phyloP scores from a whole-genome alignment of 2,888 invertebrate species.

The Parapristionchus giblindavisi region DNA sequence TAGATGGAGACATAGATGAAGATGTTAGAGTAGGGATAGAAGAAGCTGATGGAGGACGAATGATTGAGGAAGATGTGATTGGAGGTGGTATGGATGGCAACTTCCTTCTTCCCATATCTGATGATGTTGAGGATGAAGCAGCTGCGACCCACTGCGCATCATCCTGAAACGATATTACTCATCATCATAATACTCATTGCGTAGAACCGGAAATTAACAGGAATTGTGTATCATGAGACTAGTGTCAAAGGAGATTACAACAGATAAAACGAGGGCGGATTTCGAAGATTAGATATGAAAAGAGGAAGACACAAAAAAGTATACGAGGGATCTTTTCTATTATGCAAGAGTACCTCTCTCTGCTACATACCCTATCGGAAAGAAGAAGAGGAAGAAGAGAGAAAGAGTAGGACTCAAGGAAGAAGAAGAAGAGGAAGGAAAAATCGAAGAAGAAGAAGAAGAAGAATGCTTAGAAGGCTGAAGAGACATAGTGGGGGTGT shows the following conservation, averaged over 20 bases:
- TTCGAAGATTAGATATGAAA: not conserved
- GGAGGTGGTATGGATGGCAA: slow-evolving; percentile 60
- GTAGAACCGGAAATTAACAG: too few species aligned
- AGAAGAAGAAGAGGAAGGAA: slow-evolving; percentile 24
- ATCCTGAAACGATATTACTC: slow-evolving; percentile 47
- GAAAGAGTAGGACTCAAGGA: not conserved
- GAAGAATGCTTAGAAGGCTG: not conserved
- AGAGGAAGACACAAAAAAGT: not conserved
- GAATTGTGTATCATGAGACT: too few species aligned
- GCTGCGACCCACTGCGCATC: slow-evolving; percentile 44
- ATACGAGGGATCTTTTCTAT: slow-evolving; percentile 9
- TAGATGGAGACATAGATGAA: slow-evolving; percentile 32
- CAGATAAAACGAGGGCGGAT: slow-evolving; percentile 28
- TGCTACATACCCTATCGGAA: slow-evolving; percentile 2
- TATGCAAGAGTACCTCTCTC: not conserved
- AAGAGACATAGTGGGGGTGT: not conserved
- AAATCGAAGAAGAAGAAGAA: slow-evolving; percentile 11
- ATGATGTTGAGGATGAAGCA: not conserved
- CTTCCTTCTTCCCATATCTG: slow-evolving; percentile 67
- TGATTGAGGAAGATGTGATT: slow-evolving; percentile 34
- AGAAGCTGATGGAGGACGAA: slow-evolving; percentile 42
- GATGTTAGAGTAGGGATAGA: slow-evolving; percentile 41
- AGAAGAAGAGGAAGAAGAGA: slow-evolving; percentile 24
- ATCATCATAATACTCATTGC: not conserved
- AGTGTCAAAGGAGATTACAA: not conserved